Base-by-base conservation (phyloP, 2,797 vertebrate genomes). In the Pitangus sulphuratus region DNA sequence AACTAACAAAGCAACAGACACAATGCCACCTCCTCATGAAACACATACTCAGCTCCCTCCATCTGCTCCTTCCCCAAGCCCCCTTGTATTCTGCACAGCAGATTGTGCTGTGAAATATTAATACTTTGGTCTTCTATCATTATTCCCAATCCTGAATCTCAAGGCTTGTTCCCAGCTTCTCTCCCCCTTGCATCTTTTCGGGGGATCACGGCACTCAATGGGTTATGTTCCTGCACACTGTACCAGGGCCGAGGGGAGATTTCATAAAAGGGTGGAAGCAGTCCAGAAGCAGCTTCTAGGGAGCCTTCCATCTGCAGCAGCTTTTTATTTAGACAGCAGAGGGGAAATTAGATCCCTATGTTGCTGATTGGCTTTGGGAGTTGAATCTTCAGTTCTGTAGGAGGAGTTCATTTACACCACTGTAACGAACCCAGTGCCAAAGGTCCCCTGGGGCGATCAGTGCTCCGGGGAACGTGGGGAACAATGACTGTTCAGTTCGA, bases 231-330 rank as follows among this genome's bases (percentile, higher is more conserved):
- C 91, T 61, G 60, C 79, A 44, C 6, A 15, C 57, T 48, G 24
- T 6, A 84, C 72, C 45, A 50, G 0, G 33, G 37, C 91, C 90
- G 87, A 93, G 87, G 83, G 93, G 77, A 83, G 92, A 93, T 87
- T 92, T 94, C 96, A 95, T 68, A 66, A 94, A 94, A 81, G 91
- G 76, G 84, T 94, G 95, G 95, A 97, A 93, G 40, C 12, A 2
- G 74, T 97, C 96, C 96, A 96, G 92, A 48, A 92, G 89, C 79
- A 95, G 96, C 94, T 97, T 95, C 94, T 47, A 83, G 96, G 89
- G 96, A 96, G 78, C 85, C 42, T 61, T 96, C 93, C 89, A 93
- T 96, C 93, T 89, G 93, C 89, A 96, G 89, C 80, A 87, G 68
- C 90, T 77, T 93, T 95, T 96, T 87, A 97, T 95, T 96, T 91